Evolutionary conservation across 2,113 vertebrate genomes (phyloP).

Genomic region (Andinoacara biseriatus): DNA sequence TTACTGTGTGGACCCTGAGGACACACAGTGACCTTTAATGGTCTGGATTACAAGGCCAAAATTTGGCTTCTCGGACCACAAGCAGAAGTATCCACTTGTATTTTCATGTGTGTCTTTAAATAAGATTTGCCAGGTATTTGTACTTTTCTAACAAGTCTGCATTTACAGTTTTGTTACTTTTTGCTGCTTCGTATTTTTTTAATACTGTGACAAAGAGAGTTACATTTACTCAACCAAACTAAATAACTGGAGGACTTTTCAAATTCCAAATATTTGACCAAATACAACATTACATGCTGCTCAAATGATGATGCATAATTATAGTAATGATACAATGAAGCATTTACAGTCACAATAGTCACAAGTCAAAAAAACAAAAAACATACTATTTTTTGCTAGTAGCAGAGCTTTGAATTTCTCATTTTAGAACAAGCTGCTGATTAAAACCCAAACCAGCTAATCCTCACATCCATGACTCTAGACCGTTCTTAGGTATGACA

Average conservation of each 20-base stretch:
- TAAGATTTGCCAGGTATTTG: too few relatives aligned
- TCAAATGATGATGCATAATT: not conserved
- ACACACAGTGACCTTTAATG: not conserved
- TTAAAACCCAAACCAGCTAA: not conserved
- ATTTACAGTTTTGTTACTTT: not conserved
- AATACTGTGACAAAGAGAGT: not conserved
- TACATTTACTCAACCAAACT: too few relatives aligned
- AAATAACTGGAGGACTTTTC: not conserved
- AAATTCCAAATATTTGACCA: not conserved
- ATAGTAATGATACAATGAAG: not conserved
- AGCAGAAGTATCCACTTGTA: not conserved
- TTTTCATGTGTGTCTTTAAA: too few relatives aligned
- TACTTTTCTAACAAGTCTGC: not conserved
- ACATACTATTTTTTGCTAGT: not conserved
- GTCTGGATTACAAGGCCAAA: not conserved
- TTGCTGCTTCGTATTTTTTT: not conserved
- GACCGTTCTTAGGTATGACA: not conserved
- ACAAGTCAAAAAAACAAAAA: not conserved
- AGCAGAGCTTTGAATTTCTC: not conserved
- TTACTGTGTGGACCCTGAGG: not conserved
- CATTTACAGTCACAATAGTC: not conserved
- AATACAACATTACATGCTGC: not conserved
- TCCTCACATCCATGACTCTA: not conserved
- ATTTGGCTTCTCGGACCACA: not conserved
- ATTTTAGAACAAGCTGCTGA: not conserved